phyloP scores from a whole-genome alignment of 2,888 invertebrate genomes.

The Stenolophus ochropezus region DNA sequence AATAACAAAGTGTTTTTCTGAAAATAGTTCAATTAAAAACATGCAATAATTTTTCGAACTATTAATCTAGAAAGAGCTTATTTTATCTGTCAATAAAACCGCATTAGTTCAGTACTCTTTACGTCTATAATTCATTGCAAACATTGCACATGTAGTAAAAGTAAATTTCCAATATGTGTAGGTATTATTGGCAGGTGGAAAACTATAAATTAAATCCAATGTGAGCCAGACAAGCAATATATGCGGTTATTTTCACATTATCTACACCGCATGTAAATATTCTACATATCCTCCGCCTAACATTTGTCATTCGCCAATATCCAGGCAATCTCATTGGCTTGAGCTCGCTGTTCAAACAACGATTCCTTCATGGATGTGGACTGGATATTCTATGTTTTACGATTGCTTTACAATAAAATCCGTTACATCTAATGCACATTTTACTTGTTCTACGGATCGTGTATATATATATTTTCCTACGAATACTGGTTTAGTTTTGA shows the following conservation, averaged over 20 bases:
- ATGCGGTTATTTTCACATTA: not conserved
- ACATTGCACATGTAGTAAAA: not conserved
- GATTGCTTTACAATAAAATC: constrained; percentile 36
- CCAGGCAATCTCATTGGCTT: not conserved
- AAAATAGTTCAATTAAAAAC: no score
- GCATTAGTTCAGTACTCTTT: no score
- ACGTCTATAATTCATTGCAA: no score
- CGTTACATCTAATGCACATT: constrained; percentile 12
- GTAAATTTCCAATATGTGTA: constrained; percentile 15
- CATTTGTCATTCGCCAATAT: not conserved
- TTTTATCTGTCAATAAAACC: no score
- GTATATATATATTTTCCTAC: not conserved
- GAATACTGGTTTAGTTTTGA: no score
- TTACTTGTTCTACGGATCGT: not conserved
- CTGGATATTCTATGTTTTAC: constrained; percentile 22
- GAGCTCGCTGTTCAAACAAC: not conserved
- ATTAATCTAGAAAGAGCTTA: no score
- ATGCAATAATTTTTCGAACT: no score
- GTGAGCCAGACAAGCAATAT: not conserved
- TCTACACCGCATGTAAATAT: not conserved
- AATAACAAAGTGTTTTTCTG: no score
- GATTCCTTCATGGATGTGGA: not conserved
- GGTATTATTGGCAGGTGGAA: constrained; percentile 20
- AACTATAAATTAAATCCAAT: constrained; percentile 8
- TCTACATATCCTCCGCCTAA: not conserved